phyloP scores from a whole-genome alignment of 2,797 vertebrate genomes.

The Dermochelys coriacea region DNA sequence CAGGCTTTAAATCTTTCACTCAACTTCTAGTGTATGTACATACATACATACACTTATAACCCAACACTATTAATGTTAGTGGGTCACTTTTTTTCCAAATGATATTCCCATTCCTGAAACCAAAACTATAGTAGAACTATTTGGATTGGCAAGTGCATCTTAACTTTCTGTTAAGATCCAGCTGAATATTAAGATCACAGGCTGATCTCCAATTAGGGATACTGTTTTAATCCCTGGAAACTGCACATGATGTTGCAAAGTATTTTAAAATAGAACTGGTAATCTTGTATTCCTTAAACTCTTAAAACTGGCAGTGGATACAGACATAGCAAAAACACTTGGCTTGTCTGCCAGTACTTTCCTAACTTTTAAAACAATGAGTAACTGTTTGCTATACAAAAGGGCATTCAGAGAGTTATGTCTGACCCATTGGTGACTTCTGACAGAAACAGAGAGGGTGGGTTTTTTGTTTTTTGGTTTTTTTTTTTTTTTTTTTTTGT shows the following conservation, averaged over 20 bases:
- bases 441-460: neutral
- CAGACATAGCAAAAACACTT: neutral
- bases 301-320: neutral
- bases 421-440: neutral
- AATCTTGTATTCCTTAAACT: neutral
- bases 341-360: too few species aligned
- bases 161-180: neutral
- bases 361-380: neutral
- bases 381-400: neutral
- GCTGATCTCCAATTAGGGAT: too few species aligned
- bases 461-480: too few species aligned
- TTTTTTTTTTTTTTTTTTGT: too few species aligned
- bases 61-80: neutral
- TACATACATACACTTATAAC: neutral
- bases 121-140: neutral
- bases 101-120: neutral
- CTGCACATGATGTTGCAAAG: neutral
- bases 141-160: neutral
- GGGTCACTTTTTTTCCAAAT: neutral
- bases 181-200: neutral
- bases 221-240: neutral
- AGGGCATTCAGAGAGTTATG: neutral
- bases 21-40: too few species aligned
- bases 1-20: too few species aligned
- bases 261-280: neutral